These are phyloP conservation scores for Physella acuta DNA, from an alignment of 1,140 invertebrate species.

Conservation along the genomic window DNA sequence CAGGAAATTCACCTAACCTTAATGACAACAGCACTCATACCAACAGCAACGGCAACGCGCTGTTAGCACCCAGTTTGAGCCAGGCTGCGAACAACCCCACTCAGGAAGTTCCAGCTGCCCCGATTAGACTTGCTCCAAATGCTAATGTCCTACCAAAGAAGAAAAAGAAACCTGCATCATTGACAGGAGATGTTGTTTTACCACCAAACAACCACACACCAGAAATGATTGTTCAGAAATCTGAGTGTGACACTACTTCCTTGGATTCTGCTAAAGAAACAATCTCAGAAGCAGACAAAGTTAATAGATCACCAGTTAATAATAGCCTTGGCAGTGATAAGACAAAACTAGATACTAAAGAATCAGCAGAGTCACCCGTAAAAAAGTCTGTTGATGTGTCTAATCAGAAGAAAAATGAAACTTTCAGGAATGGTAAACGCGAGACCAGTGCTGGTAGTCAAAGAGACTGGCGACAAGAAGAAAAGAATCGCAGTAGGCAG, in stretches of 20 bases:
- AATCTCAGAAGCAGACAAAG: background rate
- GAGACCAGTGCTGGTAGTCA: background rate
- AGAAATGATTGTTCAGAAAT: background rate
- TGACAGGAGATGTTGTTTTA: background rate
- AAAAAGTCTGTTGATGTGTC: background rate
- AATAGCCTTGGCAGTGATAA: background rate
- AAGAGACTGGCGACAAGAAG: background rate
- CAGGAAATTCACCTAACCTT: background rate
- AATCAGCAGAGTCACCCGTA: background rate
- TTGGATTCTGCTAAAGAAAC: background rate
- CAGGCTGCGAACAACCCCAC: background rate
- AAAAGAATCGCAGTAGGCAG: background rate
- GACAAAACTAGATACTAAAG: background rate
- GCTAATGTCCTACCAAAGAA: background rate
- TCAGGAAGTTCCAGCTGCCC: background rate
- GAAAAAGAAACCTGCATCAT: background rate
- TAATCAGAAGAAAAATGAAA: background rate
- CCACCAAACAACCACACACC: background rate
- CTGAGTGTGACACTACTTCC: background rate
- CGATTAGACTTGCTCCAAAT: too few species aligned
- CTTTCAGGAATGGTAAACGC: background rate
- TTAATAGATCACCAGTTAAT: background rate
- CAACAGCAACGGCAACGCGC: slow-evolving; percentile 3
- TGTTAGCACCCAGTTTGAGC: background rate
- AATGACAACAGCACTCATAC: background rate